Evolutionary conservation across 2,888 invertebrate species (phyloP).

Genomic region (Yponomeuta malinellus): DNA sequence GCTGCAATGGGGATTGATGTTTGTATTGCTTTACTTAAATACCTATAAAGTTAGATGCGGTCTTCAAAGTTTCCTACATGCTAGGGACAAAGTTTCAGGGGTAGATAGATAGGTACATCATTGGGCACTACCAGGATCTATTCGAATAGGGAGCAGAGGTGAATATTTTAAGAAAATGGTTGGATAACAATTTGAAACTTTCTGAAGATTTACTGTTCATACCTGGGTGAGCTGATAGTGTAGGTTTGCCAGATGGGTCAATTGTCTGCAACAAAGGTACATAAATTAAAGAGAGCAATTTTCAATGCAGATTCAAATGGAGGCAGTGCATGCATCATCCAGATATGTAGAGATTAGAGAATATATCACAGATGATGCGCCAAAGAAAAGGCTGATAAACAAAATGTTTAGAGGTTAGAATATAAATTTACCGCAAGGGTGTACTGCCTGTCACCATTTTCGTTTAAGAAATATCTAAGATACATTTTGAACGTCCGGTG

Average conservation of each 20-base stretch:
- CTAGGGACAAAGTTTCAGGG: no score
- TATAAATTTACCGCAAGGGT: conserved; percentile 82
- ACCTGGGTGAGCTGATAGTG: conserved; percentile 93
- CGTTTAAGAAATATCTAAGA: conserved; percentile 78
- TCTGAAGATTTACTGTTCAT: conserved; percentile 12
- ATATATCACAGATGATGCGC: not conserved
- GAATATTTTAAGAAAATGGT: no score
- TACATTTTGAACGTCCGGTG: conserved; percentile 45
- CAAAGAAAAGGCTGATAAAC: not conserved
- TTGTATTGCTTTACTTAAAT: no score
- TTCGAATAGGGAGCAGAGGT: no score
- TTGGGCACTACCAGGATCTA: no score
- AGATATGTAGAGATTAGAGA: no score
- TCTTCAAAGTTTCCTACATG: no score
- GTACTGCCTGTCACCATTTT: conserved; percentile 87
- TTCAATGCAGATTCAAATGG: no score
- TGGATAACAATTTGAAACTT: not conserved
- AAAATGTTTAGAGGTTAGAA: conserved; percentile 28
- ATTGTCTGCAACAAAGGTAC: conserved; percentile 79
- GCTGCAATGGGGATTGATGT: no score
- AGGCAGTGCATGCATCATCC: no score
- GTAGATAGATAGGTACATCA: no score
- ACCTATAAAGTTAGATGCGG: no score
- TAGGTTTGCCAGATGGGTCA: conserved; percentile 86
- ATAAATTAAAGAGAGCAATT: not conserved